Evolutionary conservation across 2,113 vertebrate species (phyloP).

Genomic region (Scolopax mira): DNA sequence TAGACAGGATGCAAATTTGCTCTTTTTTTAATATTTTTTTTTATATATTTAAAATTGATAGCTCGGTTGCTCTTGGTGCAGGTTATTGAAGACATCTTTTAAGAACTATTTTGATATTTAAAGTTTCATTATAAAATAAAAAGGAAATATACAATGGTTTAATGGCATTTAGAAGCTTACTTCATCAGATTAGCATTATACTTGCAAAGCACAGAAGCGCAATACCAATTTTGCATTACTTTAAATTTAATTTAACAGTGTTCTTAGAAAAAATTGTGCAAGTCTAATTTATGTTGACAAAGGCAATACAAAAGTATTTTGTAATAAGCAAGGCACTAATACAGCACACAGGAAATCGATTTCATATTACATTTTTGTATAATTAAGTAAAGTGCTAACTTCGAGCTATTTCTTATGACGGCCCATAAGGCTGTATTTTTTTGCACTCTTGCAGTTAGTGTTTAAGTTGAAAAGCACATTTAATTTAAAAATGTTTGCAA

Average conservation of each 20-base stretch:
- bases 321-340: constrained; percentile 28
- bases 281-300: constrained; percentile 54
- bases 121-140: background rate
- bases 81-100: background rate
- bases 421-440: background rate
- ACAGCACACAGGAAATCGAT: constrained; percentile 5
- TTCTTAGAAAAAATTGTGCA: background rate
- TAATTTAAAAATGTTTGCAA: constrained; percentile 33
- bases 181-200: constrained; percentile 4
- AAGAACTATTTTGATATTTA: background rate
- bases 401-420: background rate
- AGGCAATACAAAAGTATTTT: constrained; percentile 35
- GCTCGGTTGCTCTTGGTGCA: background rate
- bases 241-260: constrained; percentile 38
- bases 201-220: background rate
- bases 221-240: background rate
- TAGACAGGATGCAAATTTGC: background rate
- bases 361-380: constrained; percentile 36
- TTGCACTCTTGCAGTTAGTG: background rate
- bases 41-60: background rate
- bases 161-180: background rate
- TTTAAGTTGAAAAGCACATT: constrained; percentile 48
- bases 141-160: background rate
- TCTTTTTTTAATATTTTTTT: background rate
- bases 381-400: constrained; percentile 34